Base-by-base conservation (phyloP, 2,888 invertebrate species). In the Cephus spinipes region DNA sequence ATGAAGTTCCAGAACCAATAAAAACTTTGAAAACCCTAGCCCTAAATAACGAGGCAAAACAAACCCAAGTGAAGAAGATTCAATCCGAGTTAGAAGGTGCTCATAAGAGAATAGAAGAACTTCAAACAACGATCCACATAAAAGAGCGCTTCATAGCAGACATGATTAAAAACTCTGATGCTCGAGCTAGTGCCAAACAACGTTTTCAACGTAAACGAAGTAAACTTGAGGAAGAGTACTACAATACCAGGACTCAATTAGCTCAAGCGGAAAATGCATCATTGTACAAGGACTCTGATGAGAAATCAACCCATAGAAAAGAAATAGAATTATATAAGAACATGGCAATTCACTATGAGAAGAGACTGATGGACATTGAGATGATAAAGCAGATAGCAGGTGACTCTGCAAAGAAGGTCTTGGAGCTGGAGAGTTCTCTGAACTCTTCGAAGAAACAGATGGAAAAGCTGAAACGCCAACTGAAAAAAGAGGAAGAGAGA, bases 101-200 rank as follows among this genome's bases (percentile, higher is more conserved):
- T 68, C 94, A 95, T 85, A 93, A 94, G 81, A 95, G 96, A 88
- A 93, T 96, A 4, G 94, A 94, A 83, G 96, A 96, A 90, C 91
- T 96, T 34, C 93, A 94, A 80, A 92, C 93, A 76, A 94, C 94
- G 0, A 95, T 96, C 85, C 94, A 94, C 86, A 93, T 95, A 34
- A 96, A 96, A 90, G 95, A 96, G 89, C 95, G 95, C 85, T 93
- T 96, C 74, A 95, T 96, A 82, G 94, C 94, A 85, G 96, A 96
- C 84, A 92, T 96, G 84, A 90, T 93, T 2, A 92, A 93, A 87
- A 94, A 94, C 83, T 93, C 93, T 74, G 93, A 94, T 74, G 93
- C 93, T 0, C 93, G 94, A 79, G 92, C 92, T 0, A 93, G 92
- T 73, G 94, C 94, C 15, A 94, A 94, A 84, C 93, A 93, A 80